These are phyloP conservation scores for Antitype chi DNA, from an alignment of 2,888 invertebrate species.

Conservation along the genomic window DNA sequence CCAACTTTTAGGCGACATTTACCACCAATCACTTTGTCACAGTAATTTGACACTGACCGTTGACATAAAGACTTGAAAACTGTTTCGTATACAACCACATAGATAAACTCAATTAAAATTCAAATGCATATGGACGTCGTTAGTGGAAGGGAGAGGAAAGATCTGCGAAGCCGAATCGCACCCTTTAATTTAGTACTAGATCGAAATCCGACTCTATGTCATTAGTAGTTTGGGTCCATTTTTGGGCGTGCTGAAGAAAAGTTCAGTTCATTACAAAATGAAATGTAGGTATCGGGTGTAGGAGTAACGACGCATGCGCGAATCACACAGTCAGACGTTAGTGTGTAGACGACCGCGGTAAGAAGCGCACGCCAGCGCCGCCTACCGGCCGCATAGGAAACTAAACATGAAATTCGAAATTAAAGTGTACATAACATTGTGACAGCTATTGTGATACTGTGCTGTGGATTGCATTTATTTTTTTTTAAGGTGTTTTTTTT, in stretches of 20 bases:
- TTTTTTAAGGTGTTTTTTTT: slow-evolving; percentile 69
- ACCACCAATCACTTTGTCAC: slow-evolving; percentile 14
- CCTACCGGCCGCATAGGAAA: slow-evolving; percentile 69
- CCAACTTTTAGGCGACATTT: background rate
- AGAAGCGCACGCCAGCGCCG: slow-evolving; percentile 78
- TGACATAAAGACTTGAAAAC: slow-evolving; percentile 55
- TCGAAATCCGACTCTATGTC: slow-evolving; percentile 59
- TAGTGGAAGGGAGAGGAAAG: slow-evolving; percentile 72
- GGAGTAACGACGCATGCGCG: slow-evolving; percentile 81
- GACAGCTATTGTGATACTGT: slow-evolving; percentile 57
- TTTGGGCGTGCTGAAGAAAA: slow-evolving; percentile 48
- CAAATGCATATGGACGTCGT: slow-evolving; percentile 75
- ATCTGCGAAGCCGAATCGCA: slow-evolving; percentile 74
- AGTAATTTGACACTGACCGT: slow-evolving; percentile 20
- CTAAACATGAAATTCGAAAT: slow-evolving; percentile 83
- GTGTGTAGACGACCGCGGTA: slow-evolving; percentile 76
- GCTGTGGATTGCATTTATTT: slow-evolving; percentile 56
- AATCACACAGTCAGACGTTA: slow-evolving; percentile 72
- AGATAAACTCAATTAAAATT: slow-evolving; percentile 78
- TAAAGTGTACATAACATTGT: slow-evolving; percentile 72
- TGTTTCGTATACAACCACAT: slow-evolving; percentile 45
- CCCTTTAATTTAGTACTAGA: slow-evolving; percentile 67
- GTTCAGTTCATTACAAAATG: slow-evolving; percentile 84
- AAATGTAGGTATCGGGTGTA: slow-evolving; percentile 77
- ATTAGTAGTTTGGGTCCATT: slow-evolving; percentile 56